Conservation (phyloP, 2,888 invertebrate genomes). For the Hydrotaea cyrtoneurina region DNA sequence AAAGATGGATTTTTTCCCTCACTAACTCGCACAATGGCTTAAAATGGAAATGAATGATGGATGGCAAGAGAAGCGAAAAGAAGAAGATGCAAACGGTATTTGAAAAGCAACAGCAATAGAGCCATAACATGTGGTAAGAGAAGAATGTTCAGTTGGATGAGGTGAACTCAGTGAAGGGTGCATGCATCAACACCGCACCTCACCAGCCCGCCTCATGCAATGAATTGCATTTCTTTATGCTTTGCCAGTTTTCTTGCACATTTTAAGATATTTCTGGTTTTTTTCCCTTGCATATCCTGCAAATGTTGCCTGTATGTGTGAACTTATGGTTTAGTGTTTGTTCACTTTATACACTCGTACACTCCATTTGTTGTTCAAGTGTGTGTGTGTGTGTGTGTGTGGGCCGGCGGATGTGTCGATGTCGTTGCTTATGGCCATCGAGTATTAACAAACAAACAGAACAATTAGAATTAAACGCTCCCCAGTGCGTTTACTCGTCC, state of each 20-base stretch:
- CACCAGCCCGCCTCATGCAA: neutral
- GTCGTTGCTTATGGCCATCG: constrained; percentile 56
- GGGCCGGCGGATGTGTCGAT: constrained; percentile 17
- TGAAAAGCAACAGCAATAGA: neutral
- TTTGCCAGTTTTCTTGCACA: neutral
- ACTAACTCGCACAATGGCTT: neutral
- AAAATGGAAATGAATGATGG: neutral
- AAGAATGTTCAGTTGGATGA: neutral
- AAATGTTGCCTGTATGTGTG: constrained; percentile 17
- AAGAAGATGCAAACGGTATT: neutral
- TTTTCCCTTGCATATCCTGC: neutral
- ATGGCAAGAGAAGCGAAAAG: neutral
- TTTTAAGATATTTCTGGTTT: neutral
- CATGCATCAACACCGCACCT: too few species aligned
- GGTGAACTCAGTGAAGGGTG: neutral
- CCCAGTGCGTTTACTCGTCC: constrained; percentile 68
- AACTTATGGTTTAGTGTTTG: constrained; percentile 50
- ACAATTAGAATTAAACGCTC: constrained; percentile 78
- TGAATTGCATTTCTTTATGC: constrained; percentile 29
- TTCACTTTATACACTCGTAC: constrained; percentile 17
- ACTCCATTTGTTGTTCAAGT: constrained; percentile 35
- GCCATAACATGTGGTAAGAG: neutral
- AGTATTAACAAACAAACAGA: constrained; percentile 74
- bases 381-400: neutral
- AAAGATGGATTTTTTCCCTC: neutral